Percentiles rank a stretch among this genome's conserved stretches.
These are phyloP conservation scores for Macrosoma leucophasiata DNA, from an alignment of 2,888 invertebrate genomes.

Conservation along the genomic window DNA sequence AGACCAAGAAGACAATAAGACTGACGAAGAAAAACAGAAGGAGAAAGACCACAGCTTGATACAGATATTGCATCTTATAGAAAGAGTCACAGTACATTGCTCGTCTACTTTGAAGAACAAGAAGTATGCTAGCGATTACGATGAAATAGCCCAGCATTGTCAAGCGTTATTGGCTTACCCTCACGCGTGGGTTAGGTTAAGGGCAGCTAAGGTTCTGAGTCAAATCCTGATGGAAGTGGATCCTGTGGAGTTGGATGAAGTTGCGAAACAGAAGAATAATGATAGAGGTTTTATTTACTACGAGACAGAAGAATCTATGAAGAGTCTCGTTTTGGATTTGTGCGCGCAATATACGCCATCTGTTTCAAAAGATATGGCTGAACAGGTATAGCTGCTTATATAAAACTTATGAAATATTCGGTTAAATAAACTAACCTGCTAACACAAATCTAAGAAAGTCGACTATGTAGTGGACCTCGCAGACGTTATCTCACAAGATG, in stretches of 20 bases:
- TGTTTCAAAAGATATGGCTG: constrained; percentile 82
- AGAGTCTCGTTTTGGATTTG: constrained; percentile 82
- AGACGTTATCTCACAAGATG: no score
- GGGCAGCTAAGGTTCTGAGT: constrained; percentile 85
- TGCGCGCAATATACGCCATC: constrained; percentile 83
- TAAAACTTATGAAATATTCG: no score
- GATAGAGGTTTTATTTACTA: constrained; percentile 77
- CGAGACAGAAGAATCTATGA: constrained; percentile 77
- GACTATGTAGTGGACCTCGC: no score
- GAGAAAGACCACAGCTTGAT: constrained; percentile 84
- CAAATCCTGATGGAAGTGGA: constrained; percentile 80
- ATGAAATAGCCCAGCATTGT: constrained; percentile 79
- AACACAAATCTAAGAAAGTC: no score
- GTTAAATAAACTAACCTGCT: no score
- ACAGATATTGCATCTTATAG: constrained; percentile 81
- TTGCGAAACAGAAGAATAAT: constrained; percentile 52
- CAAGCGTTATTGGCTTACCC: constrained; percentile 85
- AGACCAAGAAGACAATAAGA: constrained; percentile 47
- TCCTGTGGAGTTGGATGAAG: constrained; percentile 72
- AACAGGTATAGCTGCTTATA: constrained; percentile 81
- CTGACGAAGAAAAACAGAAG: constrained; percentile 77
- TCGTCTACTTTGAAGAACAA: constrained; percentile 72
- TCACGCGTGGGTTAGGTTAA: constrained; percentile 90
- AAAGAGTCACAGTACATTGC: constrained; percentile 81
- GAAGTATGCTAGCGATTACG: constrained; percentile 59